Conservation (phyloP, 2,797 vertebrate genomes). For the Cuculus canorus region DNA sequence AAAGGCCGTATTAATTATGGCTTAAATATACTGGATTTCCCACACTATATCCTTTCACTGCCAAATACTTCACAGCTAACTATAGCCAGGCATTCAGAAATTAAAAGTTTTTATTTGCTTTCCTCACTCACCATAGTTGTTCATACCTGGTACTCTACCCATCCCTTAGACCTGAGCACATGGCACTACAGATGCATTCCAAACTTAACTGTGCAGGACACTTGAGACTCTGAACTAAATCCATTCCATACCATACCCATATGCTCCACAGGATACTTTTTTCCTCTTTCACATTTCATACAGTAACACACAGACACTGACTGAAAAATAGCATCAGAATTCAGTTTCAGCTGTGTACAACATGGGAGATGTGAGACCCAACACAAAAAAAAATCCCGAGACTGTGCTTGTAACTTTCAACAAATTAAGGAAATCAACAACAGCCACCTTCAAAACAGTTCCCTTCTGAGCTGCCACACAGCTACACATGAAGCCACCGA, state of each 20-base stretch:
- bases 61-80: neutral
- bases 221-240: neutral
- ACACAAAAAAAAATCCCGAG: too few species aligned
- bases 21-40: neutral
- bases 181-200: neutral
- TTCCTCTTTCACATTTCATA: neutral
- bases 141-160: neutral
- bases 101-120: neutral
- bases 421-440: too few species aligned
- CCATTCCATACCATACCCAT: accelerated
- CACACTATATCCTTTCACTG: neutral
- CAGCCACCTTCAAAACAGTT: too few species aligned
- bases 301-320: neutral
- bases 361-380: neutral
- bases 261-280: neutral
- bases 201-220: neutral
- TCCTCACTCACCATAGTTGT: neutral
- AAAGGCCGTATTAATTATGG: neutral
- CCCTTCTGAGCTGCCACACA: too few species aligned
- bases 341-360: neutral
- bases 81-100: neutral
- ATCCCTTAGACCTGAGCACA: neutral
- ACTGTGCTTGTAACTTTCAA: too few species aligned
- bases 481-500: too few species aligned
- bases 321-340: neutral